Evolutionary conservation across 2,797 vertebrate species (phyloP).

Genomic region (Coracias cyanogaster): DNA sequence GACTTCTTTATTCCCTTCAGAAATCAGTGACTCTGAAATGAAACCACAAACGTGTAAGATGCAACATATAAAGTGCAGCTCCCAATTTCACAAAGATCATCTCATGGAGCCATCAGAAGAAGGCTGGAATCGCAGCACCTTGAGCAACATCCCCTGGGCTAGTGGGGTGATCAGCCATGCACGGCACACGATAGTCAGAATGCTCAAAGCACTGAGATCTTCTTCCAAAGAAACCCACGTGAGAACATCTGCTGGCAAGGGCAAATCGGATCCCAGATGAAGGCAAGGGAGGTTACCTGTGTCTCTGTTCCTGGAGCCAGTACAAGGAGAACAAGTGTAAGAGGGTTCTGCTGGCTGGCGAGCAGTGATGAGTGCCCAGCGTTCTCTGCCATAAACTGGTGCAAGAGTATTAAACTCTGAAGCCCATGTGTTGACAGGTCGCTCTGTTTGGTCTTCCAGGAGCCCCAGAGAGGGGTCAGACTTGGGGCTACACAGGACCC

Average conservation of each 20-base stretch:
- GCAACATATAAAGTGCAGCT: background rate
- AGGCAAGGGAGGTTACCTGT: background rate
- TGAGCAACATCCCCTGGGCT: background rate
- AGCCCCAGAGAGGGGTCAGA: constrained; percentile 91
- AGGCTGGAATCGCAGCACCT: background rate
- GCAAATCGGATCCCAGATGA: background rate
- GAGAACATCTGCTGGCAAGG: background rate
- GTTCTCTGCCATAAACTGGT: constrained; percentile 80
- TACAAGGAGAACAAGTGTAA: background rate
- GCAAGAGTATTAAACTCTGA: constrained; percentile 89
- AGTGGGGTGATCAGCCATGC: background rate
- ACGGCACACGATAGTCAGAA: background rate
- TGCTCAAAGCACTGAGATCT: background rate
- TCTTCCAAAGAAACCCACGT: accelerated
- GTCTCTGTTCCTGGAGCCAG: constrained; percentile 50
- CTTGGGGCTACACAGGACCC: constrained; percentile 86
- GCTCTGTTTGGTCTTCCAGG: constrained; percentile 84
- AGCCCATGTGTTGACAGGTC: constrained; percentile 87
- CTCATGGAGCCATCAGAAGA: background rate
- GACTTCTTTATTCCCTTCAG: constrained; percentile 60
- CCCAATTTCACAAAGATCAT: background rate
- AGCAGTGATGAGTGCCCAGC: constrained; percentile 70
- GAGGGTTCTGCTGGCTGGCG: constrained; percentile 42
- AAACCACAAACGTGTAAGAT: background rate
- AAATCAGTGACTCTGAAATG: constrained; percentile 70